Conservation (phyloP, 2,888 invertebrate species). For the Holacanthella duospinosa region DNA sequence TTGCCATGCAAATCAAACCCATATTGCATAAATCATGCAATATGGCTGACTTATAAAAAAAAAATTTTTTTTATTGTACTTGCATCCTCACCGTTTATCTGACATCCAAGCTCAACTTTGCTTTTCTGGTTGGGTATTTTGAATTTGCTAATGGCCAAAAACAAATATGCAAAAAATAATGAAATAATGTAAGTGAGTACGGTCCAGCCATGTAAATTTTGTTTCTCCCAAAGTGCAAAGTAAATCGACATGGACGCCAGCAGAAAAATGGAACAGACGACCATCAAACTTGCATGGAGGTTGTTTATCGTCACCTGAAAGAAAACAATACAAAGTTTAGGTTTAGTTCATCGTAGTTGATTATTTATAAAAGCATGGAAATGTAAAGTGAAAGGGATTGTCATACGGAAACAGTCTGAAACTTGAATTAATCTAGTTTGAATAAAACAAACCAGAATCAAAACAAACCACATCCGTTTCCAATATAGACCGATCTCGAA, state of each 20-base stretch:
- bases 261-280: neutral
- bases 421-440: too few species aligned
- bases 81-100: neutral
- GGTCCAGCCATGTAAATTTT: slow-evolving; percentile 7
- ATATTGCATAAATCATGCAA: too few species aligned
- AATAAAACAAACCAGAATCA: too few species aligned
- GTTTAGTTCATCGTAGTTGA: too few species aligned
- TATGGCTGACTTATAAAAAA: neutral
- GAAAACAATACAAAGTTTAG: neutral
- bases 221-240: slow-evolving; percentile 8
- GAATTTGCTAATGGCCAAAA: slow-evolving; percentile 2
- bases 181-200: neutral
- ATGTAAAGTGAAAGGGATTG: too few species aligned
- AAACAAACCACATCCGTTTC: neutral
- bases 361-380: too few species aligned
- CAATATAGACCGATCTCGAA: too few species aligned
- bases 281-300: slow-evolving; percentile 1
- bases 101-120: neutral
- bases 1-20: too few species aligned
- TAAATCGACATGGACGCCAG: neutral
- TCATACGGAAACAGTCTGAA: too few species aligned
- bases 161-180: neutral
- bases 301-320: neutral
- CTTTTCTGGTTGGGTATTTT: neutral
- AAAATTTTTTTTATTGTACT: neutral